phyloP scores from a whole-genome alignment of 2,888 invertebrate genomes.

The Xestia sexstrigata region DNA sequence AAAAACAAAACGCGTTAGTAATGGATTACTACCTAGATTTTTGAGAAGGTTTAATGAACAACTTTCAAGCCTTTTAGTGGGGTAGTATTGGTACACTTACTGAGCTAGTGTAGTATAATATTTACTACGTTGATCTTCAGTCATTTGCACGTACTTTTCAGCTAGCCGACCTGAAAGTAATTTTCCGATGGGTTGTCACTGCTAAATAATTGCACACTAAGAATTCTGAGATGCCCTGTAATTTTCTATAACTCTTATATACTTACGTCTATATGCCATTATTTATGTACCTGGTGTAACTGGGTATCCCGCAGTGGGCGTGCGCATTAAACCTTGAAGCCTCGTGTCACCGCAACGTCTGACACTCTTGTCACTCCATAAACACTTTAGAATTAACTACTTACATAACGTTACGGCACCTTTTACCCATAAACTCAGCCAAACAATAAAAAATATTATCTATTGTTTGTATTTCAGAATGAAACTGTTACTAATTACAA shows the following conservation, averaged over 20 bases:
- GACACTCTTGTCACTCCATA: slow-evolving; percentile 21
- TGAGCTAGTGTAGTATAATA: too few relatives aligned
- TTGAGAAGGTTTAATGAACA: too few relatives aligned
- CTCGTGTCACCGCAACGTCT: slow-evolving; percentile 54
- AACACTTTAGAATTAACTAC: neutral
- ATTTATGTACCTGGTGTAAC: slow-evolving; percentile 48
- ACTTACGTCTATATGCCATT: slow-evolving; percentile 37
- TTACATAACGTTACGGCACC: slow-evolving; percentile 33
- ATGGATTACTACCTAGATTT: too few relatives aligned
- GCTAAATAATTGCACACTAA: slow-evolving; percentile 31
- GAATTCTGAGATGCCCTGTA: slow-evolving; percentile 28
- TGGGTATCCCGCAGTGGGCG: slow-evolving; percentile 30
- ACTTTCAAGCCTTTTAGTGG: too few relatives aligned
- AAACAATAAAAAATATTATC: slow-evolving; percentile 33
- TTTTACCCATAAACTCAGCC: slow-evolving; percentile 23
- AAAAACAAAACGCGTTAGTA: too few relatives aligned
- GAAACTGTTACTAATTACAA: slow-evolving; percentile 48
- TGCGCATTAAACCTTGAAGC: slow-evolving; percentile 53
- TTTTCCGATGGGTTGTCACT: slow-evolving; percentile 34
- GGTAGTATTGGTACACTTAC: too few relatives aligned
- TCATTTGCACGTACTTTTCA: slow-evolving; percentile 24
- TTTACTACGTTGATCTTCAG: slow-evolving; percentile 7
- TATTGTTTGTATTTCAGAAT: slow-evolving; percentile 36
- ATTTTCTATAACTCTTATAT: slow-evolving; percentile 54
- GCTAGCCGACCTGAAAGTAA: slow-evolving; percentile 13